Evolutionary conservation across 2,113 vertebrate genomes (phyloP).

Genomic region (Sander vitreus): DNA sequence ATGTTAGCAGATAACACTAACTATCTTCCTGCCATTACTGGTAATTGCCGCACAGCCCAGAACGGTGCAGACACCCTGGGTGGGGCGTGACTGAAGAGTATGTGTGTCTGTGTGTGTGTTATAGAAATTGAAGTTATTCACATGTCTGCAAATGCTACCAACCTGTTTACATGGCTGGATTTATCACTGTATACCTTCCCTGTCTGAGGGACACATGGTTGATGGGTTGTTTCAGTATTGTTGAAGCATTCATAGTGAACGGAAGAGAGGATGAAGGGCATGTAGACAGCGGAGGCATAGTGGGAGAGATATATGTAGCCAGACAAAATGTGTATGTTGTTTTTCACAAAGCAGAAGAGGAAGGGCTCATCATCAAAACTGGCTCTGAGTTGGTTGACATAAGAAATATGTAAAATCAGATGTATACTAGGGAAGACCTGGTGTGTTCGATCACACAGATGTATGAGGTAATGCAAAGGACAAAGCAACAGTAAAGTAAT

Average conservation of each 20-base stretch:
- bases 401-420: background rate
- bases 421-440: background rate
- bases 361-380: background rate
- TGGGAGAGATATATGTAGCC: slow-evolving; percentile 4
- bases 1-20: slow-evolving; percentile 78
- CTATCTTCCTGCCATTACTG: slow-evolving; percentile 80
- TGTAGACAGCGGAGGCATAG: background rate
- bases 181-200: background rate
- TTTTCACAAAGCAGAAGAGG: background rate
- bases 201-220: background rate
- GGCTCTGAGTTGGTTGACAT: background rate
- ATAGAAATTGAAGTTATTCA: slow-evolving; percentile 33
- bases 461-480: background rate
- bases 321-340: slow-evolving; percentile 2
- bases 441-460: background rate
- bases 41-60: slow-evolving; percentile 72
- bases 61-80: slow-evolving; percentile 80
- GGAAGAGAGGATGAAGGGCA: background rate
- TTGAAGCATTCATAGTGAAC: background rate
- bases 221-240: background rate
- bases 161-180: slow-evolving; percentile 11
- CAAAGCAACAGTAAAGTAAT: background rate
- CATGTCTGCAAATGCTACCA: slow-evolving; percentile 15
- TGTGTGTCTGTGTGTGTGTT: slow-evolving; percentile 35
- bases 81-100: slow-evolving; percentile 71